Conservation (phyloP, 2,888 invertebrate species). For the Lasioglossum lativentre region DNA sequence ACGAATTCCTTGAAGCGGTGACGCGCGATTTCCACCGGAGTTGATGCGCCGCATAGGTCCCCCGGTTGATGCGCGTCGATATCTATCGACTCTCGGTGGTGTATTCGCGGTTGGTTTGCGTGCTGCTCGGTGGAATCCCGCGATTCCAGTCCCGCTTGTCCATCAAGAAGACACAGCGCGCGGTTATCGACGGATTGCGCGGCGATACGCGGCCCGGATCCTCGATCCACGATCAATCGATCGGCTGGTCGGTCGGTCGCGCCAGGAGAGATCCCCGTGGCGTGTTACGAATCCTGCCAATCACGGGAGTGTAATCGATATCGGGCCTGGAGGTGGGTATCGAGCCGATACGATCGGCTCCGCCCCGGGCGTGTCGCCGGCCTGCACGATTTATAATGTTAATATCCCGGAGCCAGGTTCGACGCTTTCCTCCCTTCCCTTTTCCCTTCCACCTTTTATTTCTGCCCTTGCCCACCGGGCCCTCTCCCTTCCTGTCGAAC, state of each 20-base stretch:
- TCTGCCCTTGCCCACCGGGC: conserved; percentile 19
- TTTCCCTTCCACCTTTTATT: conserved; percentile 40
- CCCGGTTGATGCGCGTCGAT: conserved; percentile 24
- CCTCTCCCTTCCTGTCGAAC: neutral
- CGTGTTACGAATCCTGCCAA: conserved; percentile 83
- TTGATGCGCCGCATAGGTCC: neutral
- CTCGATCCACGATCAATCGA: conserved; percentile 35
- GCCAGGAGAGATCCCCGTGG: conserved; percentile 75
- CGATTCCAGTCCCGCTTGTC: conserved; percentile 35
- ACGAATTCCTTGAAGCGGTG: conserved; percentile 17
- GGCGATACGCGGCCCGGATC: conserved; percentile 47
- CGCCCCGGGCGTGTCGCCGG: conserved; percentile 83
- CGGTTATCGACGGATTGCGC: conserved; percentile 38
- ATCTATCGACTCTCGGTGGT: conserved; percentile 16
- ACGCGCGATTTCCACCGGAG: conserved; percentile 23
- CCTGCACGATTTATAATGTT: conserved; percentile 83
- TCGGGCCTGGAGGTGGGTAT: conserved; percentile 79
- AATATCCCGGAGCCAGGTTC: conserved; percentile 78
- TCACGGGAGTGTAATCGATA: conserved; percentile 83
- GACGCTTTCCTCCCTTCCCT: conserved; percentile 53
- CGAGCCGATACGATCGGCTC: conserved; percentile 81
- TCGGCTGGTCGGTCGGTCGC: conserved; percentile 50
- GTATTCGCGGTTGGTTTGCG: conserved; percentile 15
- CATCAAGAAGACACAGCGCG: neutral
- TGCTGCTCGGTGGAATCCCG: conserved; percentile 40